Conservation (phyloP, 1,140 invertebrate genomes). For the Heliconius nattereri region DNA sequence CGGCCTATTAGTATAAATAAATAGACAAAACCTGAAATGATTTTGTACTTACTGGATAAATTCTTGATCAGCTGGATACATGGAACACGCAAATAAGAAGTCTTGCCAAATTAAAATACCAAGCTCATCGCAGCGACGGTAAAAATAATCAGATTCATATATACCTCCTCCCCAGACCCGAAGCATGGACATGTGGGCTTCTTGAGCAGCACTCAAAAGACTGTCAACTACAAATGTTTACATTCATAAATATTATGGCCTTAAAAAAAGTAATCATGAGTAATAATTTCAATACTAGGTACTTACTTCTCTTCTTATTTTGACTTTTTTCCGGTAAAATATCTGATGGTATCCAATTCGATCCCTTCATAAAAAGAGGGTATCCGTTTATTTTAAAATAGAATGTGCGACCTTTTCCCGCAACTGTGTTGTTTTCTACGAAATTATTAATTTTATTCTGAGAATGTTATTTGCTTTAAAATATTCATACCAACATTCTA, state of each 20-base stretch:
- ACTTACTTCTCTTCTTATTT: conserved; percentile 70
- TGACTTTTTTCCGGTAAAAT: conserved; percentile 89
- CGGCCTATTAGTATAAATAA: too few relatives aligned
- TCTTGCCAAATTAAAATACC: conserved; percentile 96
- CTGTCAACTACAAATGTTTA: conserved; percentile 62
- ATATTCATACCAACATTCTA: not conserved
- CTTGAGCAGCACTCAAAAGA: conserved; percentile 87
- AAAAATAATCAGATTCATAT: conserved; percentile 96
- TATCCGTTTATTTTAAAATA: conserved; percentile 94
- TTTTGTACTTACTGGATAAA: conserved; percentile 84
- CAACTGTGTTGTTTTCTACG: conserved; percentile 58
- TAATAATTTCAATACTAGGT: not conserved
- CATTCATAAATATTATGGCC: not conserved
- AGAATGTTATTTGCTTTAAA: not conserved
- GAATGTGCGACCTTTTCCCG: conserved; percentile 88
- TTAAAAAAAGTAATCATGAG: not conserved
- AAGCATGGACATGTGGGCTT: conserved; percentile 95
- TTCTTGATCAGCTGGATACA: conserved; percentile 91
- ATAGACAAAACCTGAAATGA: too few relatives aligned
- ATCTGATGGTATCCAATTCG: conserved; percentile 96
- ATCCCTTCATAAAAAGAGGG: conserved; percentile 97
- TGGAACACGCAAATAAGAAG: conserved; percentile 98
- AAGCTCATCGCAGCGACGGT: conserved; percentile 90
- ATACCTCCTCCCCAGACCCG: conserved; percentile 98
- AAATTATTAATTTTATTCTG: conserved; percentile 22